These are phyloP conservation scores for Karalla daura DNA, from an alignment of 2,797 vertebrate species.

Conservation along the genomic window DNA sequence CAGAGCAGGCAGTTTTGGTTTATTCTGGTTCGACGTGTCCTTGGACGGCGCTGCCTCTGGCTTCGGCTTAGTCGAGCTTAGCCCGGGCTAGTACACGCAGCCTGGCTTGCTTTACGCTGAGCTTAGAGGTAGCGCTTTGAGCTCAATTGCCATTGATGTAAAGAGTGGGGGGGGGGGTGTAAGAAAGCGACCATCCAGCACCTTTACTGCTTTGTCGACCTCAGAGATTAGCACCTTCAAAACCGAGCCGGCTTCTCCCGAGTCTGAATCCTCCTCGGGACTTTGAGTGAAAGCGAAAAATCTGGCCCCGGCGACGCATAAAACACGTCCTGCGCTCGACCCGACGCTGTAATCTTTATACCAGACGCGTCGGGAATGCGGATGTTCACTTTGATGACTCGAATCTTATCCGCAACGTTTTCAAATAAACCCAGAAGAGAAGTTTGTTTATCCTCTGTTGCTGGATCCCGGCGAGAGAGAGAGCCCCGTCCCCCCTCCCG, in stretches of 20 bases:
- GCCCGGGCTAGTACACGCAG: slow-evolving; percentile 10
- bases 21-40: slow-evolving; percentile 16
- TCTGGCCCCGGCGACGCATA: background rate
- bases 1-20: slow-evolving; percentile 22
- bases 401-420: background rate
- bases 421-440: background rate
- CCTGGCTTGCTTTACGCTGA: slow-evolving; percentile 29
- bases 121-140: slow-evolving; percentile 17
- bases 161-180: slow-evolving; percentile 26
- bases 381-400: background rate
- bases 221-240: slow-evolving; percentile 34
- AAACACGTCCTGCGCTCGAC: slow-evolving; percentile 5
- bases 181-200: slow-evolving; percentile 28
- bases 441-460: slow-evolving; percentile 6
- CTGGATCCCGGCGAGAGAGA: slow-evolving; percentile 7
- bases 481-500: slow-evolving; percentile 21
- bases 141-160: slow-evolving; percentile 19
- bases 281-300: background rate
- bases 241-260: background rate
- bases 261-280: background rate
- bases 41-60: slow-evolving; percentile 3
- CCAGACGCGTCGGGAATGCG: too few relatives aligned
- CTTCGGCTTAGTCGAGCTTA: slow-evolving; percentile 26
- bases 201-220: slow-evolving; percentile 32
- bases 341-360: background rate